Conservation (phyloP, 35 echinoderm and acorn worm genomes). For the Amphiura filiformis region DNA sequence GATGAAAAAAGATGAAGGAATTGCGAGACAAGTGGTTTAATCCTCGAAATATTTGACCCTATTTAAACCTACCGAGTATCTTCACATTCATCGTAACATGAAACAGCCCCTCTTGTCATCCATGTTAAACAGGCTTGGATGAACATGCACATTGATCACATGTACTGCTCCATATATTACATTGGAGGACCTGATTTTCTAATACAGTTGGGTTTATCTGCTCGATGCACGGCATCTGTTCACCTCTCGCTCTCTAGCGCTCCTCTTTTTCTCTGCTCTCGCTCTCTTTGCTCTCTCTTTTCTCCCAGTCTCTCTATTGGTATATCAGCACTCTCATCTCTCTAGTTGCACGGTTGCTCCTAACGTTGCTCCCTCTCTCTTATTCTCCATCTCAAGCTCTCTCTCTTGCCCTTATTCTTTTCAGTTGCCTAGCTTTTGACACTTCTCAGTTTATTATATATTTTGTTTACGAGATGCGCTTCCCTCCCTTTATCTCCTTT, state of each 20-base stretch:
- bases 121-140: conserved; percentile 1
- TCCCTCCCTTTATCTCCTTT: too few species aligned
- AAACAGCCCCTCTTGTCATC: not conserved
- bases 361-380: too few species aligned
- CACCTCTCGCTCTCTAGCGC: not conserved
- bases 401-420: too few species aligned
- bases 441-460: too few species aligned
- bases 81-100: not conserved
- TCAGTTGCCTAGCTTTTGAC: too few species aligned
- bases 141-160: not conserved
- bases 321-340: not conserved
- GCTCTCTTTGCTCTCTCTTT: not conserved
- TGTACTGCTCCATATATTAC: not conserved
- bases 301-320: not conserved
- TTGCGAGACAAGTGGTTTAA: too few species aligned
- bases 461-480: too few species aligned
- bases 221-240: not conserved
- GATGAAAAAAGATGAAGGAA: too few species aligned
- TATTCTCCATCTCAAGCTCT: too few species aligned
- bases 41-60: not conserved
- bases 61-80: not conserved
- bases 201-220: conserved; percentile 11
- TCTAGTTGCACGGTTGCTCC: too few species aligned
- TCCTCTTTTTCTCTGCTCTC: not conserved
- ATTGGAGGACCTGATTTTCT: conserved; percentile 1